Base-by-base conservation (phyloP, 2,113 vertebrate genomes). In the Hassar affinis region DNA sequence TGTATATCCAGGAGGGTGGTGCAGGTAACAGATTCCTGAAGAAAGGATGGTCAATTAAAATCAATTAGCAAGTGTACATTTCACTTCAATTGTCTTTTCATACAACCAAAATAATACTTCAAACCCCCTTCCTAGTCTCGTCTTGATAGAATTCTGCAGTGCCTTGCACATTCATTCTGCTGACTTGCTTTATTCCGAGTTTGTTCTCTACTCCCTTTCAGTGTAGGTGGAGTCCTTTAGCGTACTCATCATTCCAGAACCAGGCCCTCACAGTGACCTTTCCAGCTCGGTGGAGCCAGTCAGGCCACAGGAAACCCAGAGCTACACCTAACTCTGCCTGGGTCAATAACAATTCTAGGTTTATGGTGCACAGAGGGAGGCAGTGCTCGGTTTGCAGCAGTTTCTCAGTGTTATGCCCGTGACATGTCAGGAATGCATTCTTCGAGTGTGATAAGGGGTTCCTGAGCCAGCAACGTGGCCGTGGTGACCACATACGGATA, bases 211-310 rank as follows among this genome's bases (percentile, higher is more conserved):
- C 47, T 69, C 45, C 62, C 35, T 85, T 78, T 56, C 56, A 38
- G 14, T 66, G 77, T 71, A 64, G 83, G 69, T 61, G 74, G 47
- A 51, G 52, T 38, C 42, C 47, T n/a, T 27, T 47, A 27, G 57
- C 45, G 27, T 71, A 51, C 78, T 83, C 78, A 59, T 83, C 68
- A 57, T 84, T 80, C 62, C 82, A 71, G 42, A 79, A 51, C 71
- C 80, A 72, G 79, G 25, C 68, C 79, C 81, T 85, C 82, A 57
- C 4, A 17, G 30, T 88, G 89, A 89, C 88, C 86, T 89, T 88
- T 87, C 81, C 71, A 82, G 62, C 64, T 72, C 72, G 74, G 14
- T 76, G 61, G 81, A 81, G 81, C 76, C 61, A 72, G 62, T 49
- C 84, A 66, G 81, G 69, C 76, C 27, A 54, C 77, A 77, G 85